Evolutionary conservation across 2,888 invertebrate genomes (phyloP).

Genomic region (Catonia carolina): DNA sequence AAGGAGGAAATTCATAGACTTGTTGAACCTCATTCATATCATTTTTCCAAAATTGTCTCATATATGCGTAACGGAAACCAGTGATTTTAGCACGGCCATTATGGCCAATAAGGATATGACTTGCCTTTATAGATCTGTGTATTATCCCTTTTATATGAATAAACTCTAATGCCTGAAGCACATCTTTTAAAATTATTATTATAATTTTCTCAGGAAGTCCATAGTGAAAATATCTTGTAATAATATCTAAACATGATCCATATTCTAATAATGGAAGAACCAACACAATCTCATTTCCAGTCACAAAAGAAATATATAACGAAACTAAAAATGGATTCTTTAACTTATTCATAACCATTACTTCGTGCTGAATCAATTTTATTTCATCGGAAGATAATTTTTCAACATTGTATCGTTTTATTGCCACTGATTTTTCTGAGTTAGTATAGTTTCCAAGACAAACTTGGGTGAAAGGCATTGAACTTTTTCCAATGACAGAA

Average conservation of each 20-base stretch:
- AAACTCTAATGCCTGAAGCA: background rate
- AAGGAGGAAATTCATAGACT: background rate
- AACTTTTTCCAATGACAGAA: no score
- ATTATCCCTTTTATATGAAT: slow-evolving; percentile 3
- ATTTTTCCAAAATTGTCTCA: background rate
- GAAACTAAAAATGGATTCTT: no score
- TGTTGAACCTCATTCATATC: background rate
- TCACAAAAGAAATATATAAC: background rate
- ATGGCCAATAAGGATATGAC: background rate
- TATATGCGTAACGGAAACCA: background rate
- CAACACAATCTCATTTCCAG: background rate
- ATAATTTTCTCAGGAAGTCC: slow-evolving; percentile 1
- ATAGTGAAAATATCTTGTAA: background rate
- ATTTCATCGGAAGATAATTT: background rate
- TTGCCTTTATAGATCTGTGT: slow-evolving; percentile 2
- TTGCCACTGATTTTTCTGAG: background rate
- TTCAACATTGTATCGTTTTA: background rate
- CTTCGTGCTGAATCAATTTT: background rate
- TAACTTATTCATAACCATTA: background rate
- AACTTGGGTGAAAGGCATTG: no score
- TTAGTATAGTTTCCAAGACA: no score
- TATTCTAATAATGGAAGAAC: slow-evolving; percentile 4
- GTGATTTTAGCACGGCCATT: background rate
- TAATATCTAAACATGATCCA: background rate
- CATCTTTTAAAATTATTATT: background rate